Conservation (phyloP, 2,888 invertebrate species). For the Steinernema hermaphroditum region DNA sequence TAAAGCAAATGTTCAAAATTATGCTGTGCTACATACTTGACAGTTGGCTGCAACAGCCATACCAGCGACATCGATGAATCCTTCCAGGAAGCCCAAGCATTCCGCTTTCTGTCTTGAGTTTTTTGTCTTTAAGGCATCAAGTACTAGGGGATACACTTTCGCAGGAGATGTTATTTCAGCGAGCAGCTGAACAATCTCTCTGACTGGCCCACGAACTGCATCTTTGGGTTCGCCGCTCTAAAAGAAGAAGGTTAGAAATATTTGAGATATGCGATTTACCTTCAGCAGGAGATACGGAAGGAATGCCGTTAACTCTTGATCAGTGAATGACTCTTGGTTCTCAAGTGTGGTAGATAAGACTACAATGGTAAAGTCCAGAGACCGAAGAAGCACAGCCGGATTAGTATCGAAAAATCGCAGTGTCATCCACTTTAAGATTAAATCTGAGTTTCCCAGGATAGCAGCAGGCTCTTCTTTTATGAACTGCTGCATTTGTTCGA, state of each 20-base stretch:
- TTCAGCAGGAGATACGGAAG: conserved; percentile 91
- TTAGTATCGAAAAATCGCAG: conserved; percentile 97
- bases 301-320: conserved; percentile 88
- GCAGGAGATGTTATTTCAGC: conserved; percentile 83
- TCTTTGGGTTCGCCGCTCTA: conserved; percentile 90
- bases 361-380: conserved; percentile 75
- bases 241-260: not conserved
- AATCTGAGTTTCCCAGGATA: conserved; percentile 85
- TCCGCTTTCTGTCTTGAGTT: conserved; percentile 94
- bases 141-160: conserved; percentile 84
- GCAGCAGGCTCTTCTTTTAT: conserved; percentile 72
- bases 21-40: no score
- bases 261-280: conserved; percentile 70
- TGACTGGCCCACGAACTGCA: conserved; percentile 85
- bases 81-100: conserved; percentile 88
- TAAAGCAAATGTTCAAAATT: conserved; percentile 30
- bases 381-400: conserved; percentile 91
- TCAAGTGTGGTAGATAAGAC: conserved; percentile 77
- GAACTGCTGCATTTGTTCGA: conserved; percentile 78
- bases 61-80: conserved; percentile 68
- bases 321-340: conserved; percentile 81
- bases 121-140: conserved; percentile 94
- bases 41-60: conserved; percentile 34
- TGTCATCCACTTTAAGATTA: conserved; percentile 93
- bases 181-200: conserved; percentile 81